Evolutionary conservation across 1,140 invertebrate genomes (phyloP), one percentile per base, ranked within the genome.

Genomic region (Neotoxoptera formosana): DNA sequence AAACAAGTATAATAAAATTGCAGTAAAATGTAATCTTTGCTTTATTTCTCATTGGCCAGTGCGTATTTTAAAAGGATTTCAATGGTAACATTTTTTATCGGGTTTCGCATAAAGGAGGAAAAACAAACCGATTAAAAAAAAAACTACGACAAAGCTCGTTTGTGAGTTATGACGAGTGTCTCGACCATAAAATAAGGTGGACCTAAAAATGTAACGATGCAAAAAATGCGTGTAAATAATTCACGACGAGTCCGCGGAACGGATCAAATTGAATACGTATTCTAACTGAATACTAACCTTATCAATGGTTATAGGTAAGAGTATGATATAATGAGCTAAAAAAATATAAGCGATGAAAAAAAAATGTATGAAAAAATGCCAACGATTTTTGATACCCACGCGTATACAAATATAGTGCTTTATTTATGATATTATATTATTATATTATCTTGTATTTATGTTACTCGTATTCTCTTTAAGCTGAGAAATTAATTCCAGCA

Each of bases 191-290:
- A 86, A 86, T 41, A 84, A 36, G 34, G 34, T 25, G 0, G 11
- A 47, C 21, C 1, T 45, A 84, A 84, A 34, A 7, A 83, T 36
- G 47, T 47, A 86, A 86, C 41, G 83, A 20, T 30, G 9, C 3
- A 25, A 86, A 86, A 86, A 81, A 34, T 45, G 25, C 25, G 25
- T 86, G 41, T 86, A 41, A 45, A 47, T 47, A 25, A 86, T 86
- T 86, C 83, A 86, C 41, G 83, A 47, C 3, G 41, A 41, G 83
- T 47, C 83, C 41, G 25, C 83, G 83, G 30, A 47, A 47, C 11
- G 83, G 83, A 86, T n/a, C 36, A 86, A 86, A 86, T 86, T 47
- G 83, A 86, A 86, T 86, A 86, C 21, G n/a, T n/a, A n/a, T n/a
- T n/a, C n/a, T n/a, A n/a, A n/a, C n/a, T n/a, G n/a, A n/a, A n/a